Base-by-base conservation (phyloP, 2,113 vertebrate species). In the Embiotoca jacksoni region DNA sequence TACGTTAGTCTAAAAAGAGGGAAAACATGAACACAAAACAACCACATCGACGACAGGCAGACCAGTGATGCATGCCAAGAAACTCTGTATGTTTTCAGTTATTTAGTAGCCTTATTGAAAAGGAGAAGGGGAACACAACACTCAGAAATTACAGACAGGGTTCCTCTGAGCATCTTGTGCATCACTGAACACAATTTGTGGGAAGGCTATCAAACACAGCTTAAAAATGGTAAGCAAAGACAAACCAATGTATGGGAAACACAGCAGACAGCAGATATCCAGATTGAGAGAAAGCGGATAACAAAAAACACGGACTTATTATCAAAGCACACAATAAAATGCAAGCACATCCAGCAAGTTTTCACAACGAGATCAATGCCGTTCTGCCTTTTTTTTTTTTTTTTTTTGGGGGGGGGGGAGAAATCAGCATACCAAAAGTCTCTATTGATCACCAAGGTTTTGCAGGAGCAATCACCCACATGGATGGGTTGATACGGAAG, bases 401-500 rank as follows among this genome's bases (percentile, higher is more conserved):
- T 88, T 93, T 92, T 92, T 92, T 23, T 1, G 23, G 1, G 23
- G 23, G 23, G 23, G 93, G 44, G 6, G 5, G 91, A 94, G 93
- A 91, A 94, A 92, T 93, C 89, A 94, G 94, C 94, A 93, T 95
- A 97, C 94, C 94, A 96, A 97, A 96, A 71, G 93, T 96, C 93
- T 96, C 95, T 97, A 95, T 89, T 95, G 94, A 95, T 96, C 94
- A 95, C 92, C 94, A 92, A 92, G 89, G 94, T 87, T 95, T 96
- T 95, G 89, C 95, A 97, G 96, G 93, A 96, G 94, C 92, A 95
- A 95, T 95, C 94, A 96, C 92, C 94, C 95, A 96, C 90, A 96
- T 79, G 96, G 94, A 96, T 95, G 95, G 94, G 93, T 96, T 95
- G 94, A 95, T 93, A 92, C 78, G 83, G 93, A 95, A 92, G 93